These are phyloP conservation scores for Tor tambroides DNA, from an alignment of 2,113 vertebrate species.

Conservation along the genomic window DNA sequence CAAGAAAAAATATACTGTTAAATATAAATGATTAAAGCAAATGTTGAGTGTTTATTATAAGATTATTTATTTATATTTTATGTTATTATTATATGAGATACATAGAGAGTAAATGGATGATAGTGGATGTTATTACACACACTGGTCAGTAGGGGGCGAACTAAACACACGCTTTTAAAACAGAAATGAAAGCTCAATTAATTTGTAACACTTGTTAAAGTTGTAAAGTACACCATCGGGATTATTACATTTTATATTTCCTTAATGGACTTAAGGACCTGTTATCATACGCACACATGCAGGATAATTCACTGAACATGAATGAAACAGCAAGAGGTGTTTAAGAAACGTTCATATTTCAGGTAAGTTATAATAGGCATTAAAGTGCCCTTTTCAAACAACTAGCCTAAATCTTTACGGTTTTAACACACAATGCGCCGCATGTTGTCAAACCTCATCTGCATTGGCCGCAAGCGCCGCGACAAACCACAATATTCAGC, in stretches of 20 bases:
- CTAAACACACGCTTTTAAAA: not conserved
- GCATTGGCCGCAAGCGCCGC: not conserved
- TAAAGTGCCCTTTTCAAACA: not conserved
- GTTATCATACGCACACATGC: not conserved
- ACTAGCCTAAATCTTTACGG: not conserved
- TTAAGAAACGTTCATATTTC: not conserved
- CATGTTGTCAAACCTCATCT: not conserved
- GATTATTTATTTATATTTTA: not conserved
- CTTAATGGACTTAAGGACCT: not conserved
- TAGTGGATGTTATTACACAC: not conserved
- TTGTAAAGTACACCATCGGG: not conserved
- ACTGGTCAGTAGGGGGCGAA: not conserved
- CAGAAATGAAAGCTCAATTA: not conserved
- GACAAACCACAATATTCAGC: not conserved
- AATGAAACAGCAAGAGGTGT: not conserved
- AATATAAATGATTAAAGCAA: not conserved
- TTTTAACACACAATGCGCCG: not conserved
- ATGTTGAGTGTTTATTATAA: not conserved
- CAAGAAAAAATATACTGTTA: not conserved
- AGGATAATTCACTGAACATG: not conserved
- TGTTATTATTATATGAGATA: not conserved
- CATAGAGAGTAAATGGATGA: not conserved
- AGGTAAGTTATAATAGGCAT: not conserved
- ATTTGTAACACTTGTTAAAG: not conserved
- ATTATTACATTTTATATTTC: not conserved